Conservation (phyloP, 2,113 vertebrate genomes). For the Caloenas nicobarica region DNA sequence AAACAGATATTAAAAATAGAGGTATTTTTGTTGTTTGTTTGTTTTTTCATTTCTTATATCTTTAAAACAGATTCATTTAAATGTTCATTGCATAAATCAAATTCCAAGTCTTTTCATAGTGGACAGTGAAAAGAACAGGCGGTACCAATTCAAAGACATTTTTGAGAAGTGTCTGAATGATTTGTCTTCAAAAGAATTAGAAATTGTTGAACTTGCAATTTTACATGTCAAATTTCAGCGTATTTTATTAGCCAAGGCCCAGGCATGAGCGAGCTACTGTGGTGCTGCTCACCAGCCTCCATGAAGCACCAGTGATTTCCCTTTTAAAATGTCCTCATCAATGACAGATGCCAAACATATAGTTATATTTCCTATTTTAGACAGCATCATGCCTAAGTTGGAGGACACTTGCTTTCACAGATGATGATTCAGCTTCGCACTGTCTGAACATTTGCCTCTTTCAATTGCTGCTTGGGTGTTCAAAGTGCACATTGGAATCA, state of each 20-base stretch:
- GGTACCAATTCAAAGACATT: neutral
- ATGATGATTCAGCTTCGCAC: neutral
- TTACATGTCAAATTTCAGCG: neutral
- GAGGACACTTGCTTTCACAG: neutral
- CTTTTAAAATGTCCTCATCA: neutral
- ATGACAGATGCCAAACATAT: neutral
- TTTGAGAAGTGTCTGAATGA: neutral
- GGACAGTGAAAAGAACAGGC: neutral
- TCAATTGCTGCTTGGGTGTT: neutral
- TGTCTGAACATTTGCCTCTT: neutral
- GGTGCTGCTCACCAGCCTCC: neutral
- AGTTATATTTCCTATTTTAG: neutral
- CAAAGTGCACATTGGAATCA: fast-evolving
- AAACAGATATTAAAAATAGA: neutral
- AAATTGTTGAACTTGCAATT: neutral
- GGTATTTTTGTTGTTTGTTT: no score
- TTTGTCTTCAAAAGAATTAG: neutral
- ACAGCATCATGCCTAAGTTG: neutral
- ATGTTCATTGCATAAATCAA: neutral
- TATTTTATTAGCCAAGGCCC: neutral
- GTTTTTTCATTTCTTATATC: neutral
- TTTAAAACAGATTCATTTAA: neutral
- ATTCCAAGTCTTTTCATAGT: neutral
- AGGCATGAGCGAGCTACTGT: fast-evolving
- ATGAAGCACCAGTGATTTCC: neutral